A percentile compares a stretch with the other conserved stretches of the same genome.
These are phyloP conservation scores for Elmis aenea DNA, from an alignment of 2,888 invertebrate species.

Conservation along the genomic window DNA sequence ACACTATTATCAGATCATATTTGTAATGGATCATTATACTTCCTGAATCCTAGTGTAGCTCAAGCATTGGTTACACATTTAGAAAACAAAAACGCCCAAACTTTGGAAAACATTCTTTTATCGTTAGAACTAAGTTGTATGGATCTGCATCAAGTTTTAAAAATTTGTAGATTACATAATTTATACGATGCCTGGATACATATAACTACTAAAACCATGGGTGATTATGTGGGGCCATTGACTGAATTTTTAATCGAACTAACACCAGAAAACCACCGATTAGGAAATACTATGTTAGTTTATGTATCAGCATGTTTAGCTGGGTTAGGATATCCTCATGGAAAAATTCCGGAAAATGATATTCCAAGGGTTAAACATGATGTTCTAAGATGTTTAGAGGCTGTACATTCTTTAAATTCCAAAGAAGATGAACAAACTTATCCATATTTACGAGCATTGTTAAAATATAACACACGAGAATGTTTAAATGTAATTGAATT, in stretches of 20 bases:
- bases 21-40: slow-evolving; percentile 56
- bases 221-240: slow-evolving; percentile 69
- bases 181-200: slow-evolving; percentile 69
- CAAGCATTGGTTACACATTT: slow-evolving; percentile 68
- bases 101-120: slow-evolving; percentile 66
- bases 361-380: slow-evolving; percentile 67
- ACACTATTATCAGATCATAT: slow-evolving; percentile 68
- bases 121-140: slow-evolving; percentile 69
- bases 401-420: slow-evolving; percentile 61
- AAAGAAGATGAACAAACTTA: slow-evolving; percentile 60
- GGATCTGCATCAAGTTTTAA: slow-evolving; percentile 69
- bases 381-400: slow-evolving; percentile 64
- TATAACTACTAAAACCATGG: slow-evolving; percentile 71
- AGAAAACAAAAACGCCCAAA: slow-evolving; percentile 53
- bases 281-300: slow-evolving; percentile 80
- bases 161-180: slow-evolving; percentile 50
- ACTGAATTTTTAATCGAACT: slow-evolving; percentile 60
- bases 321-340: slow-evolving; percentile 77
- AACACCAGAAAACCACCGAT: slow-evolving; percentile 49
- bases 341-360: slow-evolving; percentile 61
- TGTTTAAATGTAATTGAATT: slow-evolving; percentile 80
- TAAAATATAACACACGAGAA: slow-evolving; percentile 79
- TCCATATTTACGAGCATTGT: slow-evolving; percentile 67
- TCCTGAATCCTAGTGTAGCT: slow-evolving; percentile 64
- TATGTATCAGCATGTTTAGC: slow-evolving; percentile 83